Conservation (phyloP, 1,140 invertebrate species). For the Archivesica marissinica region DNA sequence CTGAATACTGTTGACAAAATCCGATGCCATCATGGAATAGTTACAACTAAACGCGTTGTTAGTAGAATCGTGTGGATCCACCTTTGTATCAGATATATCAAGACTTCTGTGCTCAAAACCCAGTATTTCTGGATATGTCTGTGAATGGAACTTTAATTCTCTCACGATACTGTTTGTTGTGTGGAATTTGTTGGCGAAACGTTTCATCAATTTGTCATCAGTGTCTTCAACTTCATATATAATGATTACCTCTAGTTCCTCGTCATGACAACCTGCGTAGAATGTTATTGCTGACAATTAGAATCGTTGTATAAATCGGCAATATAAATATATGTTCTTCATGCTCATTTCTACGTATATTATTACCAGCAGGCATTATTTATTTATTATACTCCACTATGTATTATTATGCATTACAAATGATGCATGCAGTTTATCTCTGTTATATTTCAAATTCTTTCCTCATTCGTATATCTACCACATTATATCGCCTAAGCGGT, state of each 20-base stretch:
- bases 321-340: too few species aligned
- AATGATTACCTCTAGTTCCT: background rate
- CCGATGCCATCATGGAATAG: background rate
- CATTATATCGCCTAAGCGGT: too few species aligned
- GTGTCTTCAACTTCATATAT: background rate
- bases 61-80: background rate
- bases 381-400: too few species aligned
- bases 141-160: background rate
- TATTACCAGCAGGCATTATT: too few species aligned
- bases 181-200: background rate
- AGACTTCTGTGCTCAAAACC: background rate
- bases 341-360: too few species aligned
- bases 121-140: background rate
- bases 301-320: too few species aligned
- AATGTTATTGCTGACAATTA: too few species aligned
- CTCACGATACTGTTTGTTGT: background rate
- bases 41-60: background rate
- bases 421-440: too few species aligned
- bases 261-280: background rate
- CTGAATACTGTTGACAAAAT: background rate
- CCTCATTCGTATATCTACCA: too few species aligned
- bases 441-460: too few species aligned
- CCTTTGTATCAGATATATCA: constrained; percentile 10
- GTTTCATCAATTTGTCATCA: background rate
- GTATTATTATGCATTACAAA: too few species aligned